phyloP scores from a whole-genome alignment of 35 echinoderm and acorn worm genomes.

The Apostichopus parvimensis region DNA sequence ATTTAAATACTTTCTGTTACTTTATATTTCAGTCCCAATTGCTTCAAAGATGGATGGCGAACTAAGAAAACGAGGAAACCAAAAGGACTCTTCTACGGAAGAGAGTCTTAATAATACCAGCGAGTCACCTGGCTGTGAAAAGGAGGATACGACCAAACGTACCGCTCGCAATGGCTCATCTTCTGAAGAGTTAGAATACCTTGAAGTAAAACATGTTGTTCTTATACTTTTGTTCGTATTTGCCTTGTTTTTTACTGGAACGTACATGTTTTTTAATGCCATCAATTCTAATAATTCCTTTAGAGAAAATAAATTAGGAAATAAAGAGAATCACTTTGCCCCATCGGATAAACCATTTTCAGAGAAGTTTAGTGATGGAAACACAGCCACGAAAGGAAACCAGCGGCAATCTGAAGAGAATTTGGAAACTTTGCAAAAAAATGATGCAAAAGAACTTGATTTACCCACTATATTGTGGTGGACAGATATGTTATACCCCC shows the following conservation, averaged over 20 bases:
- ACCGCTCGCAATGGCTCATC: neutral
- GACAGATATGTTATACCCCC: conserved; percentile 87
- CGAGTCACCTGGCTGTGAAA: neutral
- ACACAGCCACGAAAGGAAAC: neutral
- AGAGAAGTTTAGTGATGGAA: neutral
- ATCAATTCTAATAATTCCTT: neutral
- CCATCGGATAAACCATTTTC: neutral
- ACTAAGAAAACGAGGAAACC: no score
- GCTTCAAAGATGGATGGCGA: no score
- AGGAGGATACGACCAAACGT: neutral
- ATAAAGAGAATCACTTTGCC: neutral
- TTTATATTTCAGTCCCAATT: no score
- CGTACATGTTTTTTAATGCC: conserved; percentile 46
- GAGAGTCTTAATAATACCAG: neutral
- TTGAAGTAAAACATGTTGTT: conserved; percentile 59
- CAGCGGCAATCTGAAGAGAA: neutral
- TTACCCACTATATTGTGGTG: conserved; percentile 92
- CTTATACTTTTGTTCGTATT: conserved; percentile 39
- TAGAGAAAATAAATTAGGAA: no score
- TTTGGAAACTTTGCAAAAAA: neutral
- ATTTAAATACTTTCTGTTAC: no score
- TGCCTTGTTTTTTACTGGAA: conserved; percentile 43
- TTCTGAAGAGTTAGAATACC: conserved; percentile 29
- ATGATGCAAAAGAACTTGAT: conserved; percentile 10
- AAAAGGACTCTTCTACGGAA: no score